These are phyloP conservation scores for Fistularia tabacaria DNA, from an alignment of 2,797 vertebrate species.

Conservation along the genomic window DNA sequence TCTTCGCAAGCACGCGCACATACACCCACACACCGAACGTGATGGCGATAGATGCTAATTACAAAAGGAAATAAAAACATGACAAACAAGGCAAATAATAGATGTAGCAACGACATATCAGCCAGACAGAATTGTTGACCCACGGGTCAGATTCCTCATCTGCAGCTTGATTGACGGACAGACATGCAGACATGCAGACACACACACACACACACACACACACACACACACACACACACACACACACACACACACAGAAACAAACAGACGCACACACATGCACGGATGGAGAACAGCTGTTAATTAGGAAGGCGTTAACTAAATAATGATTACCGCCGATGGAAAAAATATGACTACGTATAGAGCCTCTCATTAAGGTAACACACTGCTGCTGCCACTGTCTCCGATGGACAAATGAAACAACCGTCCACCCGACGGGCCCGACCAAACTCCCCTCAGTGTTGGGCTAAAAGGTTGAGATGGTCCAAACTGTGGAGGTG, in stretches of 20 bases:
- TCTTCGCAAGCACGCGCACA: neutral
- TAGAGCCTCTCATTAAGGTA: slow-evolving; percentile 23
- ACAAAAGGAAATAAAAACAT: slow-evolving; percentile 48
- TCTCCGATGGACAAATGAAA: too few relatives aligned
- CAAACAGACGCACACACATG: neutral
- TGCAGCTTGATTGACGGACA: slow-evolving; percentile 6
- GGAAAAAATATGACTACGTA: slow-evolving; percentile 14
- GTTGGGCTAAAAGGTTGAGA: too few relatives aligned
- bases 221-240: neutral
- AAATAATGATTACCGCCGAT: slow-evolving; percentile 51
- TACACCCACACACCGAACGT: slow-evolving; percentile 12
- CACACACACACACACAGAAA: slow-evolving; percentile 5
- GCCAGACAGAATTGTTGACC: slow-evolving; percentile 52
- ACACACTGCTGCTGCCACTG: slow-evolving; percentile 26
- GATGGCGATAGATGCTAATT: slow-evolving; percentile 47
- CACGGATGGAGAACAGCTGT: slow-evolving; percentile 45
- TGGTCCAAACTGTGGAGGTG: too few relatives aligned
- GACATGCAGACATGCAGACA: neutral
- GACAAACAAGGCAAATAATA: slow-evolving; percentile 42
- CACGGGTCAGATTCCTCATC: slow-evolving; percentile 23
- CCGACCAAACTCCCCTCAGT: too few relatives aligned
- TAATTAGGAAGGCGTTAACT: slow-evolving; percentile 58
- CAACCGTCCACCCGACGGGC: too few relatives aligned
- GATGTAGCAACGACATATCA: slow-evolving; percentile 32
- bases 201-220: slow-evolving; percentile 1